Conservation (phyloP, 2,113 vertebrate genomes). For the Bagarius yarrelli region DNA sequence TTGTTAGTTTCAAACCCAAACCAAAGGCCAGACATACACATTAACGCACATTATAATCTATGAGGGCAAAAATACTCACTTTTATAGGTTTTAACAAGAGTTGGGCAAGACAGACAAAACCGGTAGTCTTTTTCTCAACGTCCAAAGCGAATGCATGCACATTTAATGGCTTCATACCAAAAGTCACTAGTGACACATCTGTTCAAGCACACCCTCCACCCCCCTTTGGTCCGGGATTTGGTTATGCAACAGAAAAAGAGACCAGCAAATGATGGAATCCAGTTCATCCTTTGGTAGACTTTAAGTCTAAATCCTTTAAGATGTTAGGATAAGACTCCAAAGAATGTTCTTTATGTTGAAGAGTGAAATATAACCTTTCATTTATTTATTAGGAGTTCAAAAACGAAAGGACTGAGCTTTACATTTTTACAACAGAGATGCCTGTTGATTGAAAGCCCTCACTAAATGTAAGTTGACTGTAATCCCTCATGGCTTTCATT, state of each 20-base stretch:
- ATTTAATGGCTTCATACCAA: background rate
- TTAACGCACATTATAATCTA: conserved; percentile 27
- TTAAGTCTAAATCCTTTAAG: background rate
- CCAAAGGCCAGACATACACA: conserved; percentile 36
- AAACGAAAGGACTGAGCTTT: background rate
- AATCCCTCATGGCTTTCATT: conserved; percentile 30
- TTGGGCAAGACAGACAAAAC: background rate
- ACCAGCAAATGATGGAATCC: conserved; percentile 16
- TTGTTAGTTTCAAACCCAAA: conserved; percentile 22
- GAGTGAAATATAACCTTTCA: background rate
- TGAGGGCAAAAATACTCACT: conserved; percentile 25
- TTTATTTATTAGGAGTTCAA: background rate
- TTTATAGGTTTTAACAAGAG: conserved; percentile 7
- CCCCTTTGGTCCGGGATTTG: background rate
- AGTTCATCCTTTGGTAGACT: background rate
- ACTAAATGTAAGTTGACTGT: conserved; percentile 3
- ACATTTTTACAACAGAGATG: background rate
- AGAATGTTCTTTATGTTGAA: background rate
- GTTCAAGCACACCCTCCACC: background rate
- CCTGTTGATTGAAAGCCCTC: conserved; percentile 7
- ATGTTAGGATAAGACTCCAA: background rate
- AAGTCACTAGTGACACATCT: background rate
- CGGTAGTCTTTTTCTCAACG: background rate
- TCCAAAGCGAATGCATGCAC: background rate
- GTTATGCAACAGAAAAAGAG: conserved; percentile 30